These are phyloP conservation scores for Hyperopisus bebe DNA, from an alignment of 2,113 vertebrate species.

Conservation along the genomic window DNA sequence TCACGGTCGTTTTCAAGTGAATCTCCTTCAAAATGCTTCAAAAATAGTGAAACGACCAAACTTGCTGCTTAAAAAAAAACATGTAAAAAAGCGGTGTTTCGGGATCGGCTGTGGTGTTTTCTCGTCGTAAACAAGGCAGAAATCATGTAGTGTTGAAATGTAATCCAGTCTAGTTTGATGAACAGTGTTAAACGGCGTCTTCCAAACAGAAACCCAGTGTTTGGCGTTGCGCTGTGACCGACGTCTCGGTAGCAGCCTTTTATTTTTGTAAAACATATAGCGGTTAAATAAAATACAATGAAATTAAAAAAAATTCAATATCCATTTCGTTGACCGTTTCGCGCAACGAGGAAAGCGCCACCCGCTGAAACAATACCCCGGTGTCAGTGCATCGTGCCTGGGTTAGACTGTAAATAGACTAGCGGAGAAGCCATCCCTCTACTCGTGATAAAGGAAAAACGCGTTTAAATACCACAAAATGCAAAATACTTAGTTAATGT, in stretches of 20 bases:
- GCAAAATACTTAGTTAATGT: not conserved
- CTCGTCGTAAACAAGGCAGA: not conserved
- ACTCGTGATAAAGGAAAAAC: not conserved
- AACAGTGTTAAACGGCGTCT: not conserved
- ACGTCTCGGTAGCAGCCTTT: not conserved
- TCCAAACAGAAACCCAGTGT: not conserved
- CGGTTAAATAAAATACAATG: not conserved
- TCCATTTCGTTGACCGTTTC: not conserved
- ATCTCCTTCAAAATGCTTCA: not conserved
- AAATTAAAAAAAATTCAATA: not conserved
- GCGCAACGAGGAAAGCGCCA: not conserved
- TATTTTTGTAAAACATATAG: not conserved
- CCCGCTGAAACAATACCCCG: not conserved
- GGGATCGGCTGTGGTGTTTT: not conserved
- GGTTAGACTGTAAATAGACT: not conserved
- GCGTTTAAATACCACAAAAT: not conserved
- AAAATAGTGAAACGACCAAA: not conserved
- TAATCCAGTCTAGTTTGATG: not conserved
- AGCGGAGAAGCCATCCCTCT: not conserved
- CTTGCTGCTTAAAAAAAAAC: not conserved
- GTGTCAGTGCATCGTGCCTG: not conserved
- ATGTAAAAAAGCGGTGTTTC: not conserved
- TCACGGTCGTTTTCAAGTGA: not conserved
- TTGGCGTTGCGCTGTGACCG: not conserved
- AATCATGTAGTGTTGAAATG: not conserved